phyloP scores from a whole-genome alignment of 2,113 vertebrate species.

The Salvelinus fontinalis region DNA sequence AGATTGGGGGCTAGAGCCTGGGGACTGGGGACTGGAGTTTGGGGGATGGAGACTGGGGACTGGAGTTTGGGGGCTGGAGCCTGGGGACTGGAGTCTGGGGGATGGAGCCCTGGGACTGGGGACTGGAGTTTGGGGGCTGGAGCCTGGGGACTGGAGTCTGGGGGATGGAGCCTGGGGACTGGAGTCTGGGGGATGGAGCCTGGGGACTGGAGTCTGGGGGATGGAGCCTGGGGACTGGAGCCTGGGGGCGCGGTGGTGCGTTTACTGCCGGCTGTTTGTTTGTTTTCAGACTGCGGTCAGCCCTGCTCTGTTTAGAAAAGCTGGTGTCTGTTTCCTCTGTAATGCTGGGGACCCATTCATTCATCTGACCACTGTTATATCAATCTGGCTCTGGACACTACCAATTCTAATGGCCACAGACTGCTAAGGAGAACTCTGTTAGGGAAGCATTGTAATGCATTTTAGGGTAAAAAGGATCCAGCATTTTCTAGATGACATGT shows the following conservation, averaged over 20 bases:
- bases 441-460: too few species aligned
- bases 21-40: too few species aligned
- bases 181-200: too few species aligned
- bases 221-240: background rate
- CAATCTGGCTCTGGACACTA: conserved; percentile 27
- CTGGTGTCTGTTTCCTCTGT: conserved; percentile 45
- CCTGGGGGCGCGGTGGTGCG: background rate
- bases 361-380: conserved; percentile 32
- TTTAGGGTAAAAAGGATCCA: too few species aligned
- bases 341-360: conserved; percentile 43
- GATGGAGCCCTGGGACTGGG: fast-evolving
- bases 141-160: too few species aligned
- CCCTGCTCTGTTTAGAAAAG: conserved; percentile 45
- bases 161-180: too few species aligned
- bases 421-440: background rate
- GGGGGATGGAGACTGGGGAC: too few species aligned
- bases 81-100: background rate
- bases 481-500: too few species aligned
- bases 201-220: too few species aligned
- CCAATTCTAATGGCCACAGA: background rate
- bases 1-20: too few species aligned
- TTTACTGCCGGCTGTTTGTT: conserved; percentile 45
- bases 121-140: background rate
- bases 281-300: conserved; percentile 61
- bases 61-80: background rate